A percentile compares a stretch with the other conserved stretches of the same genome.
Conservation (phyloP, 2,888 invertebrate species). For the Temnothorax rugatulus region DNA sequence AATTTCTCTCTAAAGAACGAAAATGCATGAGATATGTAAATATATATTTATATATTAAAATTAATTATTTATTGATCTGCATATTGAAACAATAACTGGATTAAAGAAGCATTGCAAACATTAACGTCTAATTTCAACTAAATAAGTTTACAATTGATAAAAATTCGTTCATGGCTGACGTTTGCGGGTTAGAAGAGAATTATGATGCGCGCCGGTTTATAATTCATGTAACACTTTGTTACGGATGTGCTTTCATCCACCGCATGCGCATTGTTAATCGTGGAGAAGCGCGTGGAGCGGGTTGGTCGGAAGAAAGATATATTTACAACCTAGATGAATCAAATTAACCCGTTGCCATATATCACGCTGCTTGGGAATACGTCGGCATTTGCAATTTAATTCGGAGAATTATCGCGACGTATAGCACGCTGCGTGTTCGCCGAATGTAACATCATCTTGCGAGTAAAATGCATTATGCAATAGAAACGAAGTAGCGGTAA, state of each 20-base stretch:
- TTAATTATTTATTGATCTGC: not conserved
- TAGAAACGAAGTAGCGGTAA: constrained; percentile 55
- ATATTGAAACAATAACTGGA: not conserved
- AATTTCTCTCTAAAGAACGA: not conserved
- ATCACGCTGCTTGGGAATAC: constrained; percentile 70
- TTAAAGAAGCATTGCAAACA: not conserved
- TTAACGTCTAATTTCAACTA: not conserved
- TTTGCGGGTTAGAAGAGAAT: constrained; percentile 37
- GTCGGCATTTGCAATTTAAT: constrained; percentile 74
- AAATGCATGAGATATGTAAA: not conserved
- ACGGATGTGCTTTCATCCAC: constrained; percentile 61
- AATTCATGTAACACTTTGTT: constrained; percentile 69
- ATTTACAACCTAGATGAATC: constrained; percentile 70
- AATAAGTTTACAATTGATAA: constrained; percentile 1
- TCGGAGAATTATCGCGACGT: constrained; percentile 63
- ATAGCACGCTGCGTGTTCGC: constrained; percentile 50
- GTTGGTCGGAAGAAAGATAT: constrained; percentile 57
- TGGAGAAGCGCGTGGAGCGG: constrained; percentile 43
- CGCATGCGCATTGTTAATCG: constrained; percentile 71
- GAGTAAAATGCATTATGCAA: constrained; percentile 55
- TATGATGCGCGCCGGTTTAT: constrained; percentile 61
- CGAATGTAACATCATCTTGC: constrained; percentile 56
- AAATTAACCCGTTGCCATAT: constrained; percentile 68
- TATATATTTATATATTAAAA: not conserved
- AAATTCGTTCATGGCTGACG: constrained; percentile 26